phyloP scores from a whole-genome alignment of 2,113 vertebrate genomes.

The Siniperca chuatsi region DNA sequence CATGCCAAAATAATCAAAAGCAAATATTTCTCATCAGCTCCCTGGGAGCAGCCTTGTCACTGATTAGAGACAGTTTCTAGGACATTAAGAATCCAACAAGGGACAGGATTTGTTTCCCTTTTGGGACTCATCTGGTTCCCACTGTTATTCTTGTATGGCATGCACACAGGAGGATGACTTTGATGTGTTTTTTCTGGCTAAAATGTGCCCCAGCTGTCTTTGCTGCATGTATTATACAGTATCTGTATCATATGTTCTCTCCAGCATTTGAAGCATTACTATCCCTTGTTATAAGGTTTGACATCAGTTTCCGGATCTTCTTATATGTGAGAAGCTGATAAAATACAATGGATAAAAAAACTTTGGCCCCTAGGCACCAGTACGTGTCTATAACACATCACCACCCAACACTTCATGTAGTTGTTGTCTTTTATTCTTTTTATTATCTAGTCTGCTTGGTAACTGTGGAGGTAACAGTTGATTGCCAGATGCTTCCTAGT shows the following conservation, averaged over 20 bases:
- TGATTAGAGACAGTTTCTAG: constrained; percentile 81
- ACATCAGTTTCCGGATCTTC: constrained; percentile 3
- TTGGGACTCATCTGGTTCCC: constrained; percentile 79
- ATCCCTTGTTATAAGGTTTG: constrained; percentile 22
- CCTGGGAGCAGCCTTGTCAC: constrained; percentile 73
- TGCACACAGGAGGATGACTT: constrained; percentile 64
- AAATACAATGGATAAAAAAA: background rate
- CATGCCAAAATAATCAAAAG: constrained; percentile 78
- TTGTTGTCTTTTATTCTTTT: constrained; percentile 8
- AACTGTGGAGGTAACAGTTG: background rate
- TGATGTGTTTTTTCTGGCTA: constrained; percentile 51
- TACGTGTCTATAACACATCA: constrained; percentile 6
- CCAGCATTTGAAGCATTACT: constrained; percentile 14
- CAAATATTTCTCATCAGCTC: constrained; percentile 78
- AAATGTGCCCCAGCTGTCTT: constrained; percentile 74
- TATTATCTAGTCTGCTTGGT: background rate
- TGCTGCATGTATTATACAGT: constrained; percentile 41
- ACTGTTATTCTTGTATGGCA: constrained; percentile 79
- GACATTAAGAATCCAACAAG: constrained; percentile 73
- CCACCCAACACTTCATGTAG: background rate
- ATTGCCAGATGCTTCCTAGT: constrained; percentile 13
- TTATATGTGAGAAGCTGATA: constrained; percentile 9
- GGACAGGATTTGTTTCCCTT: constrained; percentile 61
- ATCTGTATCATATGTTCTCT: constrained; percentile 21
- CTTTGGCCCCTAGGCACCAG: background rate